Percentiles rank a stretch among this genome's conserved stretches.
These are phyloP conservation scores for Protobothrops mucrosquamatus DNA, from an alignment of 2,113 vertebrate genomes.

Conservation along the genomic window DNA sequence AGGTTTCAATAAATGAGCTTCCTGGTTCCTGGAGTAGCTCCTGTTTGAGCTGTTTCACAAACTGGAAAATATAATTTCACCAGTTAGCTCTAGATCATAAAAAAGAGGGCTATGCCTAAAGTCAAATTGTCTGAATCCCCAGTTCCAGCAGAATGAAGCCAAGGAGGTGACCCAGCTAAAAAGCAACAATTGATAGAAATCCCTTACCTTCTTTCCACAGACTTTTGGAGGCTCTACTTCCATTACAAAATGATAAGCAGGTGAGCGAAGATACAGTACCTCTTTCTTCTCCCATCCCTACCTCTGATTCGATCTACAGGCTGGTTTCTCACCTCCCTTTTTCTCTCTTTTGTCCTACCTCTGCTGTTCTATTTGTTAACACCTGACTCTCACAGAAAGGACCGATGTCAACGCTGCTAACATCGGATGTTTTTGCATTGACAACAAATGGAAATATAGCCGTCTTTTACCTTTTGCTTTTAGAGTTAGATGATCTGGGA, in stretches of 20 bases:
- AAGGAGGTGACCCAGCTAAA: neutral
- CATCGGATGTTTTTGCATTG: too few relatives aligned
- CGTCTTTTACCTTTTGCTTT: too few relatives aligned
- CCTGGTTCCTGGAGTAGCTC: neutral
- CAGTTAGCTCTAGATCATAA: neutral
- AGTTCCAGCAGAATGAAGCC: neutral
- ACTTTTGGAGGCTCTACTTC: neutral
- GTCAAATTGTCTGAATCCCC: neutral
- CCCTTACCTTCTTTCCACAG: neutral
- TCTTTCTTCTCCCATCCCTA: neutral
- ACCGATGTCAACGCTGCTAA: too few relatives aligned
- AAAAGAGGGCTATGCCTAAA: neutral
- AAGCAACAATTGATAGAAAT: neutral
- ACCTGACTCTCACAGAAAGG: too few relatives aligned
- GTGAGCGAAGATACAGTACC: neutral
- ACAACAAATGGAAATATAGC: too few relatives aligned
- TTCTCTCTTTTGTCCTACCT: neutral
- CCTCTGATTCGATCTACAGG: neutral
- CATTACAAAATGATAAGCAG: neutral
- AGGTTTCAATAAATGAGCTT: neutral
- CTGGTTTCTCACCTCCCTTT: neutral
- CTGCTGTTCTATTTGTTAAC: too few relatives aligned
- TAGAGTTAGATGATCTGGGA: too few relatives aligned
- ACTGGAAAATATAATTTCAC: neutral
- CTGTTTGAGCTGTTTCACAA: neutral